These are phyloP conservation scores for Poeciliopsis gracilis DNA, from an alignment of 2,797 vertebrate genomes.

Conservation along the genomic window DNA sequence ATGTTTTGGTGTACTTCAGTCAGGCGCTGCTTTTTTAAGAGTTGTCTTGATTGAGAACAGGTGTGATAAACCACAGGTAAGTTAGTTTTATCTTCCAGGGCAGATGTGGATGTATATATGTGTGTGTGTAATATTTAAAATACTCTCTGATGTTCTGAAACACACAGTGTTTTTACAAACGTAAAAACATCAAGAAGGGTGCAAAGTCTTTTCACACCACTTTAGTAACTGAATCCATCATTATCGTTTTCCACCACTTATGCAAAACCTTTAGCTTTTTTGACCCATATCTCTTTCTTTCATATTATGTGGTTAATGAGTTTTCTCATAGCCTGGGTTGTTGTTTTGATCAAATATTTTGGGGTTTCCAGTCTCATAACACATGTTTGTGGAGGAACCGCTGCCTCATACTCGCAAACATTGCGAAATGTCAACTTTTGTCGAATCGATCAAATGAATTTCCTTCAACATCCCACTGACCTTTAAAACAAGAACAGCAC, in stretches of 20 bases:
- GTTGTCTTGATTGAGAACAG: background rate
- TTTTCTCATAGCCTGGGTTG: background rate
- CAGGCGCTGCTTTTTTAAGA: background rate
- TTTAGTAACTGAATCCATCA: background rate
- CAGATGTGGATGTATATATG: background rate
- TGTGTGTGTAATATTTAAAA: background rate
- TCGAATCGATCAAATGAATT: background rate
- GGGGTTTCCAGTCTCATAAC: background rate
- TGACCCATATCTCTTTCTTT: background rate
- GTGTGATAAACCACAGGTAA: background rate
- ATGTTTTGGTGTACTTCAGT: background rate
- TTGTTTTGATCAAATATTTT: background rate
- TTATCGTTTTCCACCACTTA: background rate
- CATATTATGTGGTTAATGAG: background rate
- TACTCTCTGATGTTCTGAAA: background rate
- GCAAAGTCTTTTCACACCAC: background rate
- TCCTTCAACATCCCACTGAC: background rate
- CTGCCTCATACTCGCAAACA: background rate
- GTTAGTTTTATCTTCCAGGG: no score
- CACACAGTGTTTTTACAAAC: background rate
- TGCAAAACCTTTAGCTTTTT: background rate
- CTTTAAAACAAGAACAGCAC: background rate
- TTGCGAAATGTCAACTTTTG: background rate
- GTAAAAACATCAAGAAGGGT: background rate
- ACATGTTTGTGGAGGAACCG: background rate